Base-by-base conservation (phyloP, 2,888 invertebrate species). In the Dicycla oo region DNA sequence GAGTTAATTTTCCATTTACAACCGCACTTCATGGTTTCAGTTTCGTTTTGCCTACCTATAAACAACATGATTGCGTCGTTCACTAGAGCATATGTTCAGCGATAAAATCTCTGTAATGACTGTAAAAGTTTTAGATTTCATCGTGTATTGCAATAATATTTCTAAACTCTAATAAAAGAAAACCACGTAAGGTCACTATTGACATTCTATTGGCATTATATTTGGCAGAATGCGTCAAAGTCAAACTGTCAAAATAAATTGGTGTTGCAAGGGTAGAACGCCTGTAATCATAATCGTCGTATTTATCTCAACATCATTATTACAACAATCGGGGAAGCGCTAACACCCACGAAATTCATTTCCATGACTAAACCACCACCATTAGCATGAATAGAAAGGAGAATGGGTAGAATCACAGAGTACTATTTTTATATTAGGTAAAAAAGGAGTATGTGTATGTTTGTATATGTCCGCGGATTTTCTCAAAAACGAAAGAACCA, bases 101-200 rank as follows among this genome's bases (percentile, higher is more conserved):
- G 90, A 91, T 91, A 90, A 89, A 90, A 89, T 90, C 86, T 89
- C 84, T 67, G 20, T 83, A 85, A 78, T 90, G 87, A 90, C 88
- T 88, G 86, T 72, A 86, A 89, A 90, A 84, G 87, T 89, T 91
- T 92, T 87, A 88, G 88, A 91, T 93, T 91, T 91, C 95, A 95
- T 95, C 81, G 89, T 94, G 80, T 90, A 90, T 90, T 88, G 89
- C 88, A 89, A 88, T 88, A 91, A 78, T 90, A 90, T 89, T 92
- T 89, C 86, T 82, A 90, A 91, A 91, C 88, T 86, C 94, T 88
- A 96, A 95, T 95, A 91, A 87, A 87, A 91, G 87, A 88, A 90
- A 90, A 90, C 93, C 95, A 95, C 95, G 95, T 95, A 94, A 91
- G 90, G 85, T 38, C 34, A 34, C 34, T 86, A 81, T 84, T 89